Conservation (phyloP, 2,113 vertebrate genomes). For the Nothocercus nigrocapillus region DNA sequence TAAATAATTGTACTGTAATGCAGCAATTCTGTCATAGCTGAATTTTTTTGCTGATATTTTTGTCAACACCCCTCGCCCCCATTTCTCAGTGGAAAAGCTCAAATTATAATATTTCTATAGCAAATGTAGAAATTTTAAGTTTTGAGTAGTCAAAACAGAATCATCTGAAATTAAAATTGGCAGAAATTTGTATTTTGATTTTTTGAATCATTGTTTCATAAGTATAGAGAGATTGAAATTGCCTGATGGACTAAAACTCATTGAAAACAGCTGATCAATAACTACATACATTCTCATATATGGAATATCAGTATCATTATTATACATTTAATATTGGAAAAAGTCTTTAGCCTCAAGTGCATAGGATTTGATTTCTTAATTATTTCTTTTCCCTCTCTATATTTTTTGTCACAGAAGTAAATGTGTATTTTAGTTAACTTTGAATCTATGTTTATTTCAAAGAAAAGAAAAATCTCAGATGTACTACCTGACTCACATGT, state of each 20-base stretch:
- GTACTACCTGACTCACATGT: not conserved
- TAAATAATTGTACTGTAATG: not conserved
- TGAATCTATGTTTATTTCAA: not conserved
- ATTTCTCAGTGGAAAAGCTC: not conserved
- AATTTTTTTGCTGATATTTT: not conserved
- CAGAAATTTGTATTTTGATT: not conserved
- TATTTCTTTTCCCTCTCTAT: not conserved
- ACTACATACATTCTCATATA: not conserved
- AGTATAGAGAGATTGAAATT: not conserved
- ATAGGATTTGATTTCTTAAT: not conserved
- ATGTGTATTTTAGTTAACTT: constrained; percentile 12
- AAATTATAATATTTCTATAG: not conserved
- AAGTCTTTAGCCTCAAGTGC: not conserved
- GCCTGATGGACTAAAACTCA: not conserved
- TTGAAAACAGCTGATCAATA: not conserved
- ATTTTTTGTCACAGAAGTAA: not conserved
- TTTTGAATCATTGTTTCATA: not conserved
- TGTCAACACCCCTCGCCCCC: not conserved
- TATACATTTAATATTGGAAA: not conserved
- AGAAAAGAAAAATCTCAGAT: not conserved
- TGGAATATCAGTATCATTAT: not conserved
- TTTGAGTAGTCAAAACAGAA: not conserved
- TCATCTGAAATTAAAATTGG: not conserved
- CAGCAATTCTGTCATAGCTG: not conserved
- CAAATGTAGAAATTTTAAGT: not conserved